These are phyloP conservation scores for Enchytraeus crypticus DNA, from an alignment of 2,888 invertebrate species.

Conservation along the genomic window DNA sequence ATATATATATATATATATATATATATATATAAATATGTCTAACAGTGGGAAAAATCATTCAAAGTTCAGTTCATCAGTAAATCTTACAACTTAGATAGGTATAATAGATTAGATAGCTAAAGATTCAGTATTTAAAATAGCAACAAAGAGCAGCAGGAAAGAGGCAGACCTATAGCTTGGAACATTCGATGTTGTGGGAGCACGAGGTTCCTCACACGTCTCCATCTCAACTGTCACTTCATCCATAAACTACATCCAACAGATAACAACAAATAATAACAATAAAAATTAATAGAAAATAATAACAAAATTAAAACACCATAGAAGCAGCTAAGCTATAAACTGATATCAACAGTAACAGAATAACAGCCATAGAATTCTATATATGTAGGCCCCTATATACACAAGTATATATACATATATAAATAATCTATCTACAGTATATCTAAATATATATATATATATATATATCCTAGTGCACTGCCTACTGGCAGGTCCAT, in stretches of 20 bases:
- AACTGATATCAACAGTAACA: neutral
- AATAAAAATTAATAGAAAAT: neutral
- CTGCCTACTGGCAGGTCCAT: too few relatives aligned
- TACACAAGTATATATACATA: neutral
- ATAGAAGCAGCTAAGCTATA: too few relatives aligned
- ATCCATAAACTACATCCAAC: slow-evolving; percentile 59
- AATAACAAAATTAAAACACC: neutral
- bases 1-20: too few relatives aligned
- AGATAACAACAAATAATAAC: neutral
- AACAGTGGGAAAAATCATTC: too few relatives aligned
- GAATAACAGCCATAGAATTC: neutral
- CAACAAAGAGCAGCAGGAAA: neutral
- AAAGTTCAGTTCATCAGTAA: too few relatives aligned
- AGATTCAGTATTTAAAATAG: neutral
- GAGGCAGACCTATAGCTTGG: slow-evolving; percentile 37
- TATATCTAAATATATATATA: too few relatives aligned
- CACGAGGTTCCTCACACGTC: slow-evolving; percentile 75
- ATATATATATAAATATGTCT: too few relatives aligned
- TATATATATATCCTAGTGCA: too few relatives aligned
- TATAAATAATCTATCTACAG: too few relatives aligned
- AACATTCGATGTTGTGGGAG: slow-evolving; percentile 22
- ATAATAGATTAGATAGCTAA: too few relatives aligned
- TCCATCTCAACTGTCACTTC: slow-evolving; percentile 86
- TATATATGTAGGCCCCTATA: neutral
- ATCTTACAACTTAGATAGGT: too few relatives aligned